Base-by-base conservation (phyloP, 2,113 vertebrate species). In the Austrofundulus limnaeus region DNA sequence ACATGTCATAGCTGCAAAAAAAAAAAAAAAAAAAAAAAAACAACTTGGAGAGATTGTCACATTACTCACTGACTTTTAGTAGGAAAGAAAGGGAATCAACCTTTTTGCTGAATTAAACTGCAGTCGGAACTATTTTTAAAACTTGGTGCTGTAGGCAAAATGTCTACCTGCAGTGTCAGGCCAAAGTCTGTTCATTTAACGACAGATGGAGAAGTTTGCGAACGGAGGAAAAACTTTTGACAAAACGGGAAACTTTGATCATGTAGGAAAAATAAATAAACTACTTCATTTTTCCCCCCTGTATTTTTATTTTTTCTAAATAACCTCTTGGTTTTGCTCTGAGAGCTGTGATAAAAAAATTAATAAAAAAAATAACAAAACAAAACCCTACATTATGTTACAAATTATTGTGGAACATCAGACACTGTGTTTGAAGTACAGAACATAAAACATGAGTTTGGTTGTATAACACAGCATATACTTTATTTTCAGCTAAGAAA, bases 81-180 rank as follows among this genome's bases (percentile, higher is more conserved):
- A n/a, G 59, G 31, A 45, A n/a, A 59, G 67, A 72, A 75, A 67
- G 38, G 31, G 53, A 69, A 80, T 81, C 56, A 70, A 38, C 70
- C 49, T 70, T 69, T 45, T 53, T 54, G 23, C 52, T 1, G 55
- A 74, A 73, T 76, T 70, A 38, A 66, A 63, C 47, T 74, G 52
- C 55, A 66, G 42, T 55, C 42, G 49, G 23, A 75, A 43, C 34
- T 84, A 73, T 81, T 84, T 83, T 81, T 77, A 71, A 34, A 74
- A 70, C 47, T 25, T 47, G 21, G 57, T 45, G 47, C 52, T 48
- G 48, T 60, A 38, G 82, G 73, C 71, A 54, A 63, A 67, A 63
- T 70, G 52, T 74, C 59, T 76, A 45, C 64, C 70, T 39, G 12
- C 34, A 16, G 39, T 38, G 50, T 74, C 63, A 72, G 59, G 57